These are phyloP conservation scores for Hemiscyllium ocellatum DNA, from an alignment of 2,113 vertebrate species.

Conservation along the genomic window DNA sequence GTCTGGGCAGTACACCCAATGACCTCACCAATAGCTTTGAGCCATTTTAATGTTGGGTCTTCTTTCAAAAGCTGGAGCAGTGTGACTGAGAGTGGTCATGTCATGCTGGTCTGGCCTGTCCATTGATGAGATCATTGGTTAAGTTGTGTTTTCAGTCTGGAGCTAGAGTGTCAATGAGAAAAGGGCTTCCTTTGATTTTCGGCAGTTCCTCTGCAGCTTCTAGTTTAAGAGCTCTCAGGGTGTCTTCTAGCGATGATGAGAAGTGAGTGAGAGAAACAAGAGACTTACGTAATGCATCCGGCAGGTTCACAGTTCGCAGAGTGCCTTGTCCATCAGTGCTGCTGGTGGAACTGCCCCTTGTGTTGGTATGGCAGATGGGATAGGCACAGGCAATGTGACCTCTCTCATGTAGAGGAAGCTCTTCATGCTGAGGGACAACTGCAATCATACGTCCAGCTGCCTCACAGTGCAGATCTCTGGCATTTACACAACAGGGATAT, in stretches of 20 bases:
- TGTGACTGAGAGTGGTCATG: background rate
- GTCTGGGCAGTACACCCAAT: background rate
- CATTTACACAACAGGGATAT: background rate
- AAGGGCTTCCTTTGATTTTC: background rate
- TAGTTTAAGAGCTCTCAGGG: background rate
- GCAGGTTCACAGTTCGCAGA: constrained; percentile 64
- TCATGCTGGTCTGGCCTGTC: background rate
- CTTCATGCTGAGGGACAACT: background rate
- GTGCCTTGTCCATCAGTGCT: constrained; percentile 54
- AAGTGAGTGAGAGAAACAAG: no score
- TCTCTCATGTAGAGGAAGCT: no score
- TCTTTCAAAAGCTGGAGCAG: background rate
- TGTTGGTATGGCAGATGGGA: background rate
- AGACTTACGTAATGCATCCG: constrained; percentile 64
- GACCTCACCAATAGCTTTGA: background rate
- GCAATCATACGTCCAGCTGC: background rate
- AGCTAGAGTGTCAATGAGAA: background rate
- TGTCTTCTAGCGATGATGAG: background rate
- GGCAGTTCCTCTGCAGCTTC: background rate
- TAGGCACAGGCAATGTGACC: background rate
- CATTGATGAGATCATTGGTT: background rate
- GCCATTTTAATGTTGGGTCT: background rate
- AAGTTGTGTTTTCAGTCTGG: background rate
- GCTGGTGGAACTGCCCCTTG: constrained; percentile 45
- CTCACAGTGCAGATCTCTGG: background rate